phyloP scores from a whole-genome alignment of 2,888 invertebrate species.

The Alcis repandata region DNA sequence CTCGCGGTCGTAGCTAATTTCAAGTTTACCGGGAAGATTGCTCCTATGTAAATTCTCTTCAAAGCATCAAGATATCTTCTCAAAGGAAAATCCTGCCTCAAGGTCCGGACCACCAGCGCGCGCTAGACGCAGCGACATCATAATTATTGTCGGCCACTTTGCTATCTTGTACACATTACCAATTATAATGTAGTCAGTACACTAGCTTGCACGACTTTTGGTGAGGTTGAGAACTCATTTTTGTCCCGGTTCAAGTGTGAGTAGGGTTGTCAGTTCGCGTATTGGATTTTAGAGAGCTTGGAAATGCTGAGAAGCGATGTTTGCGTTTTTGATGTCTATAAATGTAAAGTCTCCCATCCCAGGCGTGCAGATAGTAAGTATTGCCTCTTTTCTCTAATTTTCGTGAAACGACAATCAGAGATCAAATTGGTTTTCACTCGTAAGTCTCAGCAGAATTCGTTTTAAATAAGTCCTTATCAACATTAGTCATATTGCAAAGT shows the following conservation, averaged over 20 bases:
- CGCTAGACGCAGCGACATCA: constrained; percentile 58
- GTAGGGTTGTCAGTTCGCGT: not conserved
- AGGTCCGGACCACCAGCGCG: constrained; percentile 59
- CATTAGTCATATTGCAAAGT: too few species aligned
- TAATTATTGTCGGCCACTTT: constrained; percentile 58
- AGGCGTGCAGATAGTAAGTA: too few species aligned
- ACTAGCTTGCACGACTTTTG: constrained; percentile 27
- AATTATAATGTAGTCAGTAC: constrained; percentile 38
- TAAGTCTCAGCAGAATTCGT: too few species aligned
- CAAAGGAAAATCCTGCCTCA: constrained; percentile 48
- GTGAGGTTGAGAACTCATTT: constrained; percentile 1
- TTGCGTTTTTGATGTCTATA: not conserved
- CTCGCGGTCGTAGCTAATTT: constrained; percentile 26
- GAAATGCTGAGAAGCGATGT: not conserved
- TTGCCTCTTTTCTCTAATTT: too few species aligned
- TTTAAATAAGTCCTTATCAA: too few species aligned
- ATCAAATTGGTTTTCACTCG: too few species aligned
- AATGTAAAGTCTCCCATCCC: too few species aligned
- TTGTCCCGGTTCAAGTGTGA: not conserved
- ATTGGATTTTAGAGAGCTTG: too few species aligned
- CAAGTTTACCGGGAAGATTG: constrained; percentile 42
- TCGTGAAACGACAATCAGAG: too few species aligned
- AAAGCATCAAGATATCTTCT: constrained; percentile 36
- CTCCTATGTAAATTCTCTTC: constrained; percentile 44
- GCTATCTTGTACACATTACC: constrained; percentile 47